Evolutionary conservation across 2,797 vertebrate genomes (phyloP), one percentile per base, ranked within the genome.

Genomic region (Argentina silus): DNA sequence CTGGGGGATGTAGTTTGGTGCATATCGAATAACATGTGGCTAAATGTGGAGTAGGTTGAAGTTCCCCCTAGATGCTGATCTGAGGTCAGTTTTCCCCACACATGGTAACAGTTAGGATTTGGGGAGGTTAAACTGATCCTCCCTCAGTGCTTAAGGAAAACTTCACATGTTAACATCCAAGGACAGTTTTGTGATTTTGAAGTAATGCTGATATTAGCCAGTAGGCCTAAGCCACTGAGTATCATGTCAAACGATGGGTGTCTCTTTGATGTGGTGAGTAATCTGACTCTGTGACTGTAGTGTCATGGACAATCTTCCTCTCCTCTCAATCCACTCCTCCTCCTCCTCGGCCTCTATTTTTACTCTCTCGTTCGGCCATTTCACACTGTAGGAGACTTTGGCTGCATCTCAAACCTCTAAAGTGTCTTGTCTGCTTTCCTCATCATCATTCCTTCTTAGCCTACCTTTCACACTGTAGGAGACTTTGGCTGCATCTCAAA

Each of bases 11-110:
- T 73, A 72, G 72, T 74, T 76, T 77, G 69, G 81, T 72, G 78
- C 51, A 77, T 73, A 79, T 86, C 73, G 84, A 21, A 78, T 78
- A 70, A 68, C 86, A 81, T 75, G 76, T 50, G 73, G 77, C 74
- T 67, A 74, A 73, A 67, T 87, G 74, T 77, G 27, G 6, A 4
- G 27, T 4, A 36, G 27, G 27, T 36, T 36, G 27, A 36, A 4
- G 27, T 36, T 36, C 2, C 86, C 84, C 81, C 85, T 91, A 21
- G 55, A 78, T 87, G 88, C 82, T 85, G 85, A 90, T 88, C 88
- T 89, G 87, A 93, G 88, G 85, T 88, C 86, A 90, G 15, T 19
- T 57, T 6, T 57, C 17, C 17, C 12, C n/a, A 10, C 17, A 5
- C 0, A n/a, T 57, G 55, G 15, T 36, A 36, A 36, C 1, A 36